These are phyloP conservation scores for Mesopsocus fuscifrons DNA, from an alignment of 2,888 invertebrate genomes.

Conservation along the genomic window DNA sequence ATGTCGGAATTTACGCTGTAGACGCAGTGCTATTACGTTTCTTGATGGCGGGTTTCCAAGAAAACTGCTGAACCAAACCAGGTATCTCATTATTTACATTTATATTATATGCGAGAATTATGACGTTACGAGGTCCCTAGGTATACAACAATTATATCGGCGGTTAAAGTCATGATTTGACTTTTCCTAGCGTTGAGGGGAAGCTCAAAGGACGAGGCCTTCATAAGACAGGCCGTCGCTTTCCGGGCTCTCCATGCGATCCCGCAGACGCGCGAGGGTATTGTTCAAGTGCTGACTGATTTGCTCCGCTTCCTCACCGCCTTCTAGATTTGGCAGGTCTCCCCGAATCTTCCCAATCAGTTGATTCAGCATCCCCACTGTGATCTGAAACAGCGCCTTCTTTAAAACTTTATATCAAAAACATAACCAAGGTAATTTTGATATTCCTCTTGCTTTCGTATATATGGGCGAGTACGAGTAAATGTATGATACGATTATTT, in stretches of 20 bases:
- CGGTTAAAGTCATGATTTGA: no score
- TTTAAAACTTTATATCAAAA: slow-evolving; percentile 16
- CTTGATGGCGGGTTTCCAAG: no score
- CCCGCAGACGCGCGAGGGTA: slow-evolving; percentile 62
- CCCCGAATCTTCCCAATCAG: slow-evolving; percentile 84
- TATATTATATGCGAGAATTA: no score
- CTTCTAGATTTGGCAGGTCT: slow-evolving; percentile 82
- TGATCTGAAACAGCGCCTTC: slow-evolving; percentile 32
- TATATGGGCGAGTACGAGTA: no score
- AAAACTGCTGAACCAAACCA: no score
- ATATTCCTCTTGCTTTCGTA: slow-evolving; percentile 1
- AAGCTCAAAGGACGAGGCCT: slow-evolving; percentile 38
- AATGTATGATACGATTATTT: no score
- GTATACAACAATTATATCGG: no score
- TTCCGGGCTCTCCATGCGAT: slow-evolving; percentile 44
- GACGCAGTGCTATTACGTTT: no score
- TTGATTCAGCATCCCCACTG: slow-evolving; percentile 40
- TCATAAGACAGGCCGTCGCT: slow-evolving; percentile 42
- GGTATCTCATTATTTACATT: no score
- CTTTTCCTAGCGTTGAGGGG: no score
- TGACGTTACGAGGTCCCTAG: no score
- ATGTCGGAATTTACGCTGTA: no score
- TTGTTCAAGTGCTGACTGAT: slow-evolving; percentile 90
- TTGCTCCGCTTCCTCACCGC: slow-evolving; percentile 90
- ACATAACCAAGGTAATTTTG: slow-evolving; percentile 13